Base-by-base conservation (phyloP, 1,140 invertebrate genomes). In the Atopsyche davidsoni region DNA sequence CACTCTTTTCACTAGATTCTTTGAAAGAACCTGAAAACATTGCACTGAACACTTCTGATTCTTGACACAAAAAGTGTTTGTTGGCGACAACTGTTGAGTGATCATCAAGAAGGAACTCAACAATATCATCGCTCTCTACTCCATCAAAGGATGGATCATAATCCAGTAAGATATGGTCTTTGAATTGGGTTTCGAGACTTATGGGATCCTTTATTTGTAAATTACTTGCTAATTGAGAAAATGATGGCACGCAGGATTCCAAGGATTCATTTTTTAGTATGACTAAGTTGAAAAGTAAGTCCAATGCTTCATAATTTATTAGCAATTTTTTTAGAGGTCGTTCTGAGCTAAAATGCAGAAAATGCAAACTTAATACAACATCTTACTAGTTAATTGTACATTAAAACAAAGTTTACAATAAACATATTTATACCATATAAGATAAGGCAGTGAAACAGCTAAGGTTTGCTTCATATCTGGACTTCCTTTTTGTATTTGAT, bases 21-120 rank as follows among this genome's bases (percentile, higher is more conserved):
- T 74, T 78, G 59, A 85, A 86, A 17, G 71, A 67, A 1, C 82
- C 82, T 51, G 76, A 74, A 1, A 86, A 65, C 76, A 86, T 79
- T 0, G 78, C 78, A 11, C 71, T 75, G 53, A 86, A 86, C 24
- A 75, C 77, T 44, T 81, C 79, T 0, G 81, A 83, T 52, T 77
- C 75, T 49, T 78, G 68, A 50, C 76, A 80, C 3, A 85, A 59
- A 22, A 75, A 75, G n/a, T 73, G 60, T 43, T 76, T 75, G 55
- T 80, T 80, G 0, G 81, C 77, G 18, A 72, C 67, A 0, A 86
- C 69, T 3, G 69, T 75, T 3, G 72, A 75, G 2, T 73, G 75
- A 55, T 86, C 82, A 42, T 86, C 82, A 13, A 85, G 54, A 32
- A 76, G 64, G 42, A 85, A 83, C 1, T 69, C 78, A 0, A 85